These are phyloP conservation scores for Xylota segnis DNA, from an alignment of 2,888 invertebrate species.

Conservation along the genomic window DNA sequence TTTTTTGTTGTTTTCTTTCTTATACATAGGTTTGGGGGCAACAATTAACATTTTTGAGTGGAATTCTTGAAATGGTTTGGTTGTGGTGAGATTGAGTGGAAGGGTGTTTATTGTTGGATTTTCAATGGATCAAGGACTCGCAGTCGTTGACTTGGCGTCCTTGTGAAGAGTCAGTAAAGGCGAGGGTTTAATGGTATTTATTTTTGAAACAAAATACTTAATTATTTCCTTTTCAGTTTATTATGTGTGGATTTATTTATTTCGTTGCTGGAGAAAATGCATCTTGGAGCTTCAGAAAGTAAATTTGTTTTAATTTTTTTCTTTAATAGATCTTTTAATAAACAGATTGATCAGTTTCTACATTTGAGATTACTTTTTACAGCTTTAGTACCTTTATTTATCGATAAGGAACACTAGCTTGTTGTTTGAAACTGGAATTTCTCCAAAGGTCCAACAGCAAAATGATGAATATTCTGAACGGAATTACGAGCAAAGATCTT, in stretches of 20 bases:
- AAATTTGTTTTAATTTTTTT: too few species aligned
- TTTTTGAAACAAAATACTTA: neutral
- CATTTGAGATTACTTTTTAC: too few species aligned
- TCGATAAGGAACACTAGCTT: too few species aligned
- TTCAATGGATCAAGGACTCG: neutral
- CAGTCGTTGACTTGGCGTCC: neutral
- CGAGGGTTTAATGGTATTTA: neutral
- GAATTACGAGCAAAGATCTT: too few species aligned
- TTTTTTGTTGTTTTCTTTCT: neutral
- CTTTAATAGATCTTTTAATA: too few species aligned
- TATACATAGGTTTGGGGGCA: neutral
- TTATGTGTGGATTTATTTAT: neutral
- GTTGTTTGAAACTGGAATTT: too few species aligned
- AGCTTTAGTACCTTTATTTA: too few species aligned
- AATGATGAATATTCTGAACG: too few species aligned
- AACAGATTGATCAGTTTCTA: too few species aligned
- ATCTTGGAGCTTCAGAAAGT: too few species aligned
- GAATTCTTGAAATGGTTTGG: slow-evolving; percentile 3
- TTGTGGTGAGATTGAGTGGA: neutral
- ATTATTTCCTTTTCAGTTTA: neutral
- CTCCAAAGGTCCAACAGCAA: too few species aligned
- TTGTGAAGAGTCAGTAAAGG: neutral
- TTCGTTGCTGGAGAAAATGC: too few species aligned
- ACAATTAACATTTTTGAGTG: slow-evolving; percentile 19
- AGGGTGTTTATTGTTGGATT: neutral